Evolutionary conservation across 2,888 invertebrate genomes (phyloP), one percentile per base, ranked within the genome.

Genomic region (Papilio demoleus): DNA sequence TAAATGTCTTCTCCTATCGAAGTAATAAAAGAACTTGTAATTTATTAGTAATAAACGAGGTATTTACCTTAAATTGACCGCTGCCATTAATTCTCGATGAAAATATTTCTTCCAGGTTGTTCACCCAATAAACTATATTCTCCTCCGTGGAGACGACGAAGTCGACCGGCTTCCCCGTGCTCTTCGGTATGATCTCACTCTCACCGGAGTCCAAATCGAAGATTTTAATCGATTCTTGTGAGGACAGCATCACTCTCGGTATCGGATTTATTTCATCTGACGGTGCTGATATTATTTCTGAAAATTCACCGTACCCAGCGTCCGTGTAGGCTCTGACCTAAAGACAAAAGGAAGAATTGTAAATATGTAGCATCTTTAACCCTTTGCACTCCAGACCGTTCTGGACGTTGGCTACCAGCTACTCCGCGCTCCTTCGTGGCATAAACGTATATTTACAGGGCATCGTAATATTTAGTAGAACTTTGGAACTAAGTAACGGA

Each of bases 251-350:
- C 1, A 98, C 90, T 76, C 94, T 95, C 0, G 98, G 98, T 40
- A 97, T 93, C 0, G 97, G 97, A 72, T 94, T 94, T 75, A 97
- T 96, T 69, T 94, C 93, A 71, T 94, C 94, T 0, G 97, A 95
- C 0, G 86, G 86, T 6, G 84, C 82, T 45, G 94, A 93, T 0
- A 96, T 93, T 0, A 94, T 88, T 65, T 94, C 93, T 0, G 96
- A 95, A 70, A 94, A 93, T 6, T 94, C 93, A 2, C 98, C 97
- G 67, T 94, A 94, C 0, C 97, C 97, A 17, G 96, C 95, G 65
- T 94, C 94, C 0, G 97, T 97, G 78, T 94, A 96, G 0, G 97
- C 97, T 82, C 95, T 95, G 1, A 98, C 96, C 95, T 97, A 53
- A 19, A 31, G 14, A 24, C 36, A 40, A 38, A 27, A n/a, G 2